phyloP scores from a whole-genome alignment of 2,797 vertebrate species.

The Gobio occitaniae region DNA sequence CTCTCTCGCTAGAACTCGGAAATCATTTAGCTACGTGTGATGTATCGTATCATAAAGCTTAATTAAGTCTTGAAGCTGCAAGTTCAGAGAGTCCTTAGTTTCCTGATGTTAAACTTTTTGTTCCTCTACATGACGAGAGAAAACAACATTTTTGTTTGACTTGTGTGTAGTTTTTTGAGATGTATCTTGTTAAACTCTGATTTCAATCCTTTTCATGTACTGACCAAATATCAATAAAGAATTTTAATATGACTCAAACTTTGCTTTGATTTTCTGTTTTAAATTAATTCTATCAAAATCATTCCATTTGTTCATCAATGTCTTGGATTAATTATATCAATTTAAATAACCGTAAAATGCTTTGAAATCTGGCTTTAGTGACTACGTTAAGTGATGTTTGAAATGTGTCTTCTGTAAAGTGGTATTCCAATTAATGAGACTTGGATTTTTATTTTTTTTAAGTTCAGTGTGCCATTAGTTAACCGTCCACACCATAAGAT shows the following conservation, averaged over 20 bases:
- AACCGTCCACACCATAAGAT: constrained; percentile 44
- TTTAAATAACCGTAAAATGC: background rate
- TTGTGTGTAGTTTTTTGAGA: constrained; percentile 95
- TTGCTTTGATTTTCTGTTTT: constrained; percentile 30
- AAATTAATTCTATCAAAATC: background rate
- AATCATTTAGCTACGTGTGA: constrained; percentile 71
- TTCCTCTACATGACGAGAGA: constrained; percentile 84
- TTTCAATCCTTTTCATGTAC: constrained; percentile 99
- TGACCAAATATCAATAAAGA: constrained; percentile 99
- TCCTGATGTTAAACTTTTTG: constrained; percentile 87
- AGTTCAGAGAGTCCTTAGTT: constrained; percentile 80
- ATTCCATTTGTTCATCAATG: background rate
- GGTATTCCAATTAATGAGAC: background rate
- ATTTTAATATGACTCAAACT: constrained; percentile 89
- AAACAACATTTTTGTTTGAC: constrained; percentile 83
- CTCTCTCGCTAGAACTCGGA: constrained; percentile 73
- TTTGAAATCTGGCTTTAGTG: background rate
- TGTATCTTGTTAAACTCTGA: constrained; percentile 92
- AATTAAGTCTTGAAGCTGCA: constrained; percentile 82
- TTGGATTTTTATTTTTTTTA: background rate
- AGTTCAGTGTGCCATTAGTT: background rate
- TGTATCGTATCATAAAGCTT: constrained; percentile 85
- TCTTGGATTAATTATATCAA: background rate
- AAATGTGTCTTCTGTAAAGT: background rate
- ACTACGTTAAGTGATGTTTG: background rate